Percentiles rank a stretch among this genome's conserved stretches.
phyloP scores from a whole-genome alignment of 2,797 vertebrate species.

The Phaenicophaeus curvirostris region DNA sequence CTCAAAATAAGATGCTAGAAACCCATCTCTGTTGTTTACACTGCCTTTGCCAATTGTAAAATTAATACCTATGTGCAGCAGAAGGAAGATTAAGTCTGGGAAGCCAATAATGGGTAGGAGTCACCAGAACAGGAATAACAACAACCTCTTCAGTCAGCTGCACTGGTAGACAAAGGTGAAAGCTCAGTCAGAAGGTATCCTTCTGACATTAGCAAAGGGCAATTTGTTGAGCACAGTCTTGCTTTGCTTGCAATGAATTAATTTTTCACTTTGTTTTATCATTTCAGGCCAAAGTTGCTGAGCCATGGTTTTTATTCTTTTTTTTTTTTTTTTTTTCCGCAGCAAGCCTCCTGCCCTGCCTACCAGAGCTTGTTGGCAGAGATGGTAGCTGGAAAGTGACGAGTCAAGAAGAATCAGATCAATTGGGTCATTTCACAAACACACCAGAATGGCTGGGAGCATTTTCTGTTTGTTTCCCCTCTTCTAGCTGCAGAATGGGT shows the following conservation, averaged over 20 bases:
- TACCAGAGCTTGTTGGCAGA: background rate
- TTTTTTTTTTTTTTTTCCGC: background rate
- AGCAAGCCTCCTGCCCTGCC: background rate
- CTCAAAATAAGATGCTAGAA: background rate
- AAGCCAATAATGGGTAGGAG: background rate
- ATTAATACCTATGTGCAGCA: background rate
- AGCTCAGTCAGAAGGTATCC: background rate
- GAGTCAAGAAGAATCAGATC: constrained; percentile 39
- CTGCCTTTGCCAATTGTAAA: background rate
- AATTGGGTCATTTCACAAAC: background rate
- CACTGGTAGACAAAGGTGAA: background rate
- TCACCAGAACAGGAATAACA: background rate
- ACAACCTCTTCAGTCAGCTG: background rate
- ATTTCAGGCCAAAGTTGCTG: background rate
- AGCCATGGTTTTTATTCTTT: background rate
- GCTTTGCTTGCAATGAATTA: background rate
- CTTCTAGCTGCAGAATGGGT: background rate
- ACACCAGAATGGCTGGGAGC: background rate
- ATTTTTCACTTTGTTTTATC: background rate
- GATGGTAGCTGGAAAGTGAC: background rate
- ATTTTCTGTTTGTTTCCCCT: background rate
- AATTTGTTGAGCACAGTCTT: background rate
- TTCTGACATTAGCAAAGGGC: background rate
- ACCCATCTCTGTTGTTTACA: background rate
- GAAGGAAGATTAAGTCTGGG: background rate